Conservation (phyloP, 2,113 vertebrate genomes). For the Phylloscopus trochilus region DNA sequence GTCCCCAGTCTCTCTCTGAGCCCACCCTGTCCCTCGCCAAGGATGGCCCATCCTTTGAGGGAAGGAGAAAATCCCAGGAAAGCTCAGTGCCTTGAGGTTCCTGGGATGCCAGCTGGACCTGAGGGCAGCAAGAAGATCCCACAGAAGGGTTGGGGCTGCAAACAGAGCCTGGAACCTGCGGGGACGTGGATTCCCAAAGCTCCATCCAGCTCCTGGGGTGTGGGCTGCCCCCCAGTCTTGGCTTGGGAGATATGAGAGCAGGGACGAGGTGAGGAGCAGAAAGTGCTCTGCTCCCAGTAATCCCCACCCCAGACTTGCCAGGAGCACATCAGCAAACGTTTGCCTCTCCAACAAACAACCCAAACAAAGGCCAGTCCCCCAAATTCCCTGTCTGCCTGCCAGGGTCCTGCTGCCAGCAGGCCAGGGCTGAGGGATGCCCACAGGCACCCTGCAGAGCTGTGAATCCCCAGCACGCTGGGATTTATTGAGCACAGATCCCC, state of each 20-base stretch:
- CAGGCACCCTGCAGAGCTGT: neutral
- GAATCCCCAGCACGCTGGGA: neutral
- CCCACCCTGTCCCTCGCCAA: neutral
- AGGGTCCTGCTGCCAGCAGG: fast-evolving
- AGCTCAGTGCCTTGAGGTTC: neutral
- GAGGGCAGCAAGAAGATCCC: neutral
- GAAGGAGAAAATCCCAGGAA: neutral
- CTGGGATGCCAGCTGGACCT: fast-evolving
- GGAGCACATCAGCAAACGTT: neutral
- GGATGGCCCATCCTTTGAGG: neutral
- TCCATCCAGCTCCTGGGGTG: neutral
- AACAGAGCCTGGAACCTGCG: neutral
- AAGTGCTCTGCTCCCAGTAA: neutral
- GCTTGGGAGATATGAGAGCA: neutral
- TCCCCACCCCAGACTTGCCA: neutral
- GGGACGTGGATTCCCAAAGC: neutral
- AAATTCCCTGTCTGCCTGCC: fast-evolving
- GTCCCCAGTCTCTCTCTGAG: neutral
- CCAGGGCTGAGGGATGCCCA: neutral
- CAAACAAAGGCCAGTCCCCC: neutral
- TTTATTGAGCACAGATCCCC: conserved; percentile 22
- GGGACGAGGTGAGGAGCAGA: neutral
- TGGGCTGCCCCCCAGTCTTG: neutral
- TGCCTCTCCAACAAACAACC: neutral
- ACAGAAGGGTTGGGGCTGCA: fast-evolving